Conservation (phyloP, 2,797 vertebrate species). For the Phrynocephalus guinanensis region DNA sequence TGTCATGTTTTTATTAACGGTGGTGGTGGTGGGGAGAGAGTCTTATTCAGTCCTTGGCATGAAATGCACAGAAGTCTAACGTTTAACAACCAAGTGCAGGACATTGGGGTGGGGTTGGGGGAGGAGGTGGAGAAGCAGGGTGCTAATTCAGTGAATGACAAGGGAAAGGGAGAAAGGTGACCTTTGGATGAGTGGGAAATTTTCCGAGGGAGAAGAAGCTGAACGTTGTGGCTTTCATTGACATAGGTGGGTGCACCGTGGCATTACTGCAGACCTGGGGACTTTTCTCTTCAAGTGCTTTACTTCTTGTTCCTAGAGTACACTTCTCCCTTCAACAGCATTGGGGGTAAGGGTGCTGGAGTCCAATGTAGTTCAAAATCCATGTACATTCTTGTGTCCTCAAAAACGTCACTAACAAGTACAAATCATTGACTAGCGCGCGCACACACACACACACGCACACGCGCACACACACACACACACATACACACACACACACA, state of each 20-base stretch:
- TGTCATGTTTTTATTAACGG: not conserved
- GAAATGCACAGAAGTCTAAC: not conserved
- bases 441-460: no score
- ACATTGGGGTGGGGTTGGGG: not conserved
- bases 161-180: not conserved
- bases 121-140: not conserved
- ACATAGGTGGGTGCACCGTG: not conserved
- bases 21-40: not conserved
- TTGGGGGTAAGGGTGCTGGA: no score
- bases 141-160: not conserved
- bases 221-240: not conserved
- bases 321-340: not conserved
- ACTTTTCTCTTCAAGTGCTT: not conserved
- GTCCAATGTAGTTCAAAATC: no score
- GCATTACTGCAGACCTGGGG: not conserved
- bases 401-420: no score
- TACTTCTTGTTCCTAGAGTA: not conserved
- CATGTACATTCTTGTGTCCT: no score
- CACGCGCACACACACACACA: no score
- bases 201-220: not conserved
- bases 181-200: not conserved
- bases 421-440: no score
- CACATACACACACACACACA: no score
- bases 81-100: not conserved
- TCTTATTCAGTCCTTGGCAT: not conserved